Evolutionary conservation across 2,888 invertebrate species (phyloP).

Genomic region (Cylloceria caligata): DNA sequence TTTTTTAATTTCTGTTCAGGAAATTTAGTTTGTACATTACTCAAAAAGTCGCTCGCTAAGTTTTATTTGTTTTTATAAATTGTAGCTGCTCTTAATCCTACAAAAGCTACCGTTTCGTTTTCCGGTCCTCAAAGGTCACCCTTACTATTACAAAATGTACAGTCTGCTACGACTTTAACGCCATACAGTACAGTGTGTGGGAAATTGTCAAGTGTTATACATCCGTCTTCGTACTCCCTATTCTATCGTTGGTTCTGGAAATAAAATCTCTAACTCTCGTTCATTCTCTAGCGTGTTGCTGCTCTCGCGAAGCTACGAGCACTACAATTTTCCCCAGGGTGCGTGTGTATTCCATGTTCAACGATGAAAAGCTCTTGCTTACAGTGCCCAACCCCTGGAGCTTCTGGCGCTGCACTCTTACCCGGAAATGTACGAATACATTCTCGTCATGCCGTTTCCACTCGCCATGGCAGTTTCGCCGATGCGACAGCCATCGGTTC

Average conservation of each 20-base stretch:
- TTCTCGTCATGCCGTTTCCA: conserved; percentile 45
- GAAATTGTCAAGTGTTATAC: conserved; percentile 66
- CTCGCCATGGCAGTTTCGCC: conserved; percentile 51
- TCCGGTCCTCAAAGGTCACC: neutral
- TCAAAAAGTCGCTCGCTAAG: too few relatives aligned
- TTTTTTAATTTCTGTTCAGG: too few relatives aligned
- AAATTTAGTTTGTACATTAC: too few relatives aligned
- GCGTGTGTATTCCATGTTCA: conserved; percentile 43
- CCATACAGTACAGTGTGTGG: neutral
- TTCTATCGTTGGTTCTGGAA: conserved; percentile 23
- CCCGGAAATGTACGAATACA: conserved; percentile 20
- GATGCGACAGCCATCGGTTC: conserved; percentile 49
- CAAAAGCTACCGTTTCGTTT: too few relatives aligned
- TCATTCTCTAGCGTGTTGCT: conserved; percentile 35
- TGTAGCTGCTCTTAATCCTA: too few relatives aligned
- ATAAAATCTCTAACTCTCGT: conserved; percentile 61
- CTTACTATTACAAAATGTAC: neutral
- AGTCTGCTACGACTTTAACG: neutral
- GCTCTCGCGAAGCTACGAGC: conserved; percentile 19
- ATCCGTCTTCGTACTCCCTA: too few relatives aligned
- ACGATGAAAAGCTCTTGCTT: conserved; percentile 61
- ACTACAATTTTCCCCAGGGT: conserved; percentile 20
- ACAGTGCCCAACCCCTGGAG: conserved; percentile 11
- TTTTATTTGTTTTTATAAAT: too few relatives aligned
- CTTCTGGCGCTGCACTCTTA: neutral